Conservation (phyloP, 2,888 invertebrate genomes). For the Tiliacea aurago region DNA sequence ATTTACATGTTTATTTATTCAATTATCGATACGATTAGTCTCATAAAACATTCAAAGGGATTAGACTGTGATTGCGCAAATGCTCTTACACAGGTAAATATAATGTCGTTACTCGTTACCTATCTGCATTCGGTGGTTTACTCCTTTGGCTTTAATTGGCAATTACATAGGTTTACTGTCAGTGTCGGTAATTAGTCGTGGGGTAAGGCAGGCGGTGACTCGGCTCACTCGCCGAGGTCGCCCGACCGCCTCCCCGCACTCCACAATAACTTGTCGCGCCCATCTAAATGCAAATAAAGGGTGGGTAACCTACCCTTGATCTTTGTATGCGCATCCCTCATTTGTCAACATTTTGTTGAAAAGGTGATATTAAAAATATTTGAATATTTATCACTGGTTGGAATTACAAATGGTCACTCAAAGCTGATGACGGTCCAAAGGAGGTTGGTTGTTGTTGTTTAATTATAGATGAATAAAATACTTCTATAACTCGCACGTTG, state of each 20-base stretch:
- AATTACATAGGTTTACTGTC: slow-evolving; percentile 75
- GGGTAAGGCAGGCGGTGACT: slow-evolving; percentile 62
- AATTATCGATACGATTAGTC: slow-evolving; percentile 64
- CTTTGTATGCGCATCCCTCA: slow-evolving; percentile 84
- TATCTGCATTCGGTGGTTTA: slow-evolving; percentile 52
- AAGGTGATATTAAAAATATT: slow-evolving; percentile 69
- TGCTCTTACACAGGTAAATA: slow-evolving; percentile 37
- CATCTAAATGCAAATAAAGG: slow-evolving; percentile 88
- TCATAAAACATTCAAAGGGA: slow-evolving; percentile 55
- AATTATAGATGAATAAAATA: not conserved
- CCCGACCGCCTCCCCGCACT: slow-evolving; percentile 59
- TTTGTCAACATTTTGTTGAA: slow-evolving; percentile 82
- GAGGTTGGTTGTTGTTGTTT: slow-evolving; percentile 5
- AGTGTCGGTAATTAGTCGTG: slow-evolving; percentile 77
- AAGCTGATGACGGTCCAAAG: slow-evolving; percentile 13
- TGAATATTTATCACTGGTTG: slow-evolving; percentile 55
- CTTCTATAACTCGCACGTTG: not conserved
- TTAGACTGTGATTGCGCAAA: slow-evolving; percentile 47
- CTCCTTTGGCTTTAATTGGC: slow-evolving; percentile 65
- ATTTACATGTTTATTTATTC: slow-evolving; percentile 66
- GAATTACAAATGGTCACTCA: slow-evolving; percentile 53
- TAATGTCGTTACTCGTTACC: slow-evolving; percentile 43
- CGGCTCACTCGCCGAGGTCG: slow-evolving; percentile 58
- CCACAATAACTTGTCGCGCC: slow-evolving; percentile 84
- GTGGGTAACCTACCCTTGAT: slow-evolving; percentile 79